Evolutionary conservation across 2,888 invertebrate species (phyloP).

Genomic region (Agrotis puta): DNA sequence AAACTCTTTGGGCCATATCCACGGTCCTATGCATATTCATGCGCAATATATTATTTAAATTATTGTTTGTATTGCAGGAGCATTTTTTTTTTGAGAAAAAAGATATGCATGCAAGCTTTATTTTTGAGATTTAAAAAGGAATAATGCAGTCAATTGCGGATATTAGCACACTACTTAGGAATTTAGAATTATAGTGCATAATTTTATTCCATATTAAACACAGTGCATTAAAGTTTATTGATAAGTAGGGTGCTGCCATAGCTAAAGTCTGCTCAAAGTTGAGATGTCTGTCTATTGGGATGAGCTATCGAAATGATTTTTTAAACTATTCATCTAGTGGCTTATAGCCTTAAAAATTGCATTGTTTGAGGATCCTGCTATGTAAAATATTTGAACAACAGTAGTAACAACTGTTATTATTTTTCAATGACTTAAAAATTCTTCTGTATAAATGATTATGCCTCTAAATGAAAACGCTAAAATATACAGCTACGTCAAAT

Average conservation of each 20-base stretch:
- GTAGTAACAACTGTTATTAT: background rate
- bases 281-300: slow-evolving; percentile 22
- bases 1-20: slow-evolving; percentile 5
- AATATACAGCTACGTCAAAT: slow-evolving; percentile 33
- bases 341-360: slow-evolving; percentile 17
- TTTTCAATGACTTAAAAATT: background rate
- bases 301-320: slow-evolving; percentile 31
- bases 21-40: slow-evolving; percentile 66
- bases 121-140: slow-evolving; percentile 46
- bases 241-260: background rate
- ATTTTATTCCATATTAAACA: slow-evolving; percentile 1
- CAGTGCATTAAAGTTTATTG: slow-evolving; percentile 8
- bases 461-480: slow-evolving; percentile 25
- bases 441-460: slow-evolving; percentile 1
- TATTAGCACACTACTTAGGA: slow-evolving; percentile 54
- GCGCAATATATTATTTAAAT: slow-evolving; percentile 58
- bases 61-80: slow-evolving; percentile 52
- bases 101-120: slow-evolving; percentile 71
- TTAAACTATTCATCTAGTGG: slow-evolving; percentile 44
- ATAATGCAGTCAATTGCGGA: slow-evolving; percentile 21
- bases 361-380: slow-evolving; percentile 31
- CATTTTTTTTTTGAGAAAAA: slow-evolving; percentile 50
- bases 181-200: slow-evolving; percentile 18
- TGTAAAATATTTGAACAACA: slow-evolving; percentile 49
- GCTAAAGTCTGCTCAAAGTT: slow-evolving; percentile 50